Evolutionary conservation across 2,888 invertebrate species (phyloP).

Genomic region (Uloborus plumipes): DNA sequence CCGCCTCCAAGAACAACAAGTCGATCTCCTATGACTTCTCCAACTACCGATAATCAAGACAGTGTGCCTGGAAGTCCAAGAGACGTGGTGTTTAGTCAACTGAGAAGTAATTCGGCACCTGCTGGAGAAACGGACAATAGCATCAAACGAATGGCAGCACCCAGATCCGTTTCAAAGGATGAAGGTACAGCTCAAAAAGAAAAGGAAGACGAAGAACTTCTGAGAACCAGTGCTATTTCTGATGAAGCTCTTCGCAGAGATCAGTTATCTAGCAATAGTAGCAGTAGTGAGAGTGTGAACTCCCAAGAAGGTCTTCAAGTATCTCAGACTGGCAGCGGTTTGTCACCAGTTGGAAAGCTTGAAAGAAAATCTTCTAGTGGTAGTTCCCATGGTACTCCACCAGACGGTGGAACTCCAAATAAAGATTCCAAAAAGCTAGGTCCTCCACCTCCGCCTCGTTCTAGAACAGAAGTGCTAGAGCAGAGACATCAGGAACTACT

Average conservation of each 20-base stretch:
- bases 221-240: constrained; percentile 67
- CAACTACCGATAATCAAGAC: constrained; percentile 77
- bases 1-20: constrained; percentile 92
- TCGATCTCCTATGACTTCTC: constrained; percentile 87
- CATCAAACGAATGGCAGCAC: constrained; percentile 30
- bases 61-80: constrained; percentile 69
- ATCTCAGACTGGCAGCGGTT: constrained; percentile 39
- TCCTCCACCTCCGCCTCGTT: constrained; percentile 65
- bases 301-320: constrained; percentile 78
- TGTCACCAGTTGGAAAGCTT: constrained; percentile 34
- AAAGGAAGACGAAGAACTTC: constrained; percentile 61
- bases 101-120: constrained; percentile 67
- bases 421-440: constrained; percentile 51
- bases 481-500: constrained; percentile 89
- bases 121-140: constrained; percentile 37
- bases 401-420: constrained; percentile 33
- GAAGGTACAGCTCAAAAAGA: constrained; percentile 60
- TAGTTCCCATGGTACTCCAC: constrained; percentile 18
- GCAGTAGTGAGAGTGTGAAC: constrained; percentile 83
- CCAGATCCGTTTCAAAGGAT: constrained; percentile 58
- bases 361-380: constrained; percentile 54
- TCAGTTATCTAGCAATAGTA: constrained; percentile 77
- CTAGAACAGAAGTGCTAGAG: constrained; percentile 76
- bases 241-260: constrained; percentile 68
- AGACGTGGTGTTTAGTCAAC: constrained; percentile 49